Base-by-base conservation (phyloP, 2,113 vertebrate species). In the Holacanthus passer region DNA sequence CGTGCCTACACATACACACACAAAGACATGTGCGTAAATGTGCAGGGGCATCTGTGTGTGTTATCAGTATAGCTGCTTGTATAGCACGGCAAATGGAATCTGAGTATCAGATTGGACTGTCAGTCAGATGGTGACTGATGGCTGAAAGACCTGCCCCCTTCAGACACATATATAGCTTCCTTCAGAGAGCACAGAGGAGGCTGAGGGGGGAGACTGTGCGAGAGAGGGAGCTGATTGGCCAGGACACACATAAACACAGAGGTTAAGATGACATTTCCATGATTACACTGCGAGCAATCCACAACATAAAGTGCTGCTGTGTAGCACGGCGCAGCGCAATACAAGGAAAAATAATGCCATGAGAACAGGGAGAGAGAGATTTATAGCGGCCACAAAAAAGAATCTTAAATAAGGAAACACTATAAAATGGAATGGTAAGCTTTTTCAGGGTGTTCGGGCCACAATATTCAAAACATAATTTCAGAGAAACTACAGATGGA, bases 61-160 rank as follows among this genome's bases (percentile, higher is more conserved):
- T 86, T 84, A 90, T 92, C 83, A 71, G 75, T 43, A 66, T 79
- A 84, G 84, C 41, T 85, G 81, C 85, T 79, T 89, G 92, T 91
- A 87, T 91, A 86, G 72, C 68, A 17, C 62, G 67, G 86, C 82
- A 90, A 91, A 91, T 92, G 86, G 89, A 94, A 93, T 93, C 80
- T 86, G 79, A 86, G 79, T 88, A 93, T 94, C 92, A 93, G 91
- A 94, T 92, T 90, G 83, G 87, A 82, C 71, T 91, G 91, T 93
- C 93, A 87, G 86, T 91, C 86, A 87, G 79, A 91, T 75, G 83
- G 83, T 92, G 94, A 94, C 72, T 73, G 88, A 93, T 91, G 88
- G 84, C 65, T 87, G 67, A 78, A 87, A 75, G 87, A 37, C 65
- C 82, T 84, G 64, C 91, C 90, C 81, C 81, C 77, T 88, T 73